Percentiles rank a stretch among this genome's conserved stretches.
Conservation (phyloP, 2,113 vertebrate species). For the Mustela lutreola region DNA sequence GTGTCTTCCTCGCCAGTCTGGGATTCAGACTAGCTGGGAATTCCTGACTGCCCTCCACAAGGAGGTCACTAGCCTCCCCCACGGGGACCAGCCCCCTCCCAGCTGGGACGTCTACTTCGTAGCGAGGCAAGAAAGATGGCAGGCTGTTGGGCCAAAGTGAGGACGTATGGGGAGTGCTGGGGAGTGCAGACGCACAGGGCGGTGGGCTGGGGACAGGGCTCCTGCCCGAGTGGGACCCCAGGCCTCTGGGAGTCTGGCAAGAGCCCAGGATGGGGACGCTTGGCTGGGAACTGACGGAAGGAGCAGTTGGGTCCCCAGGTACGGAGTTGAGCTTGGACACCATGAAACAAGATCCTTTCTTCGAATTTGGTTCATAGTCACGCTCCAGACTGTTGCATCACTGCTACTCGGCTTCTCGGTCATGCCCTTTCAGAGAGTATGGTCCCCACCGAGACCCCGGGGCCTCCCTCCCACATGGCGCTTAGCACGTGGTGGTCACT, state of each 20-base stretch:
- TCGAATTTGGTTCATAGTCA: not conserved
- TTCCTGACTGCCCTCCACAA: not conserved
- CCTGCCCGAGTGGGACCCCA: not conserved
- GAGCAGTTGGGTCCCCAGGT: too few relatives aligned
- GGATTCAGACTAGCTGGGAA: not conserved
- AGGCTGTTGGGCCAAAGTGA: not conserved
- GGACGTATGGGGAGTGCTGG: not conserved
- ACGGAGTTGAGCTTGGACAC: not conserved
- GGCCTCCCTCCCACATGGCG: not conserved
- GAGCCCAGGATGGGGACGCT: not conserved
- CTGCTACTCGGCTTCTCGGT: not conserved
- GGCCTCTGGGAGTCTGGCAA: not conserved
- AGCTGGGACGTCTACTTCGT: not conserved
- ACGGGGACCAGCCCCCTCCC: not conserved
- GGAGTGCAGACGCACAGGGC: not conserved
- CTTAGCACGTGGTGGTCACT: not conserved
- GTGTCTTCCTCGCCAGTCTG: not conserved
- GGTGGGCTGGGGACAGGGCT: not conserved
- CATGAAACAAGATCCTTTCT: not conserved
- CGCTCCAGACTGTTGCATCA: not conserved
- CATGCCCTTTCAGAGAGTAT: too few relatives aligned
- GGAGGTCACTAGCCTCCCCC: not conserved
- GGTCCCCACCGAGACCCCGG: fast-evolving
- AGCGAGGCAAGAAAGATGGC: not conserved
- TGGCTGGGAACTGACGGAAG: not conserved